Conservation (phyloP, 2,888 invertebrate species). For the Junonia oenone region DNA sequence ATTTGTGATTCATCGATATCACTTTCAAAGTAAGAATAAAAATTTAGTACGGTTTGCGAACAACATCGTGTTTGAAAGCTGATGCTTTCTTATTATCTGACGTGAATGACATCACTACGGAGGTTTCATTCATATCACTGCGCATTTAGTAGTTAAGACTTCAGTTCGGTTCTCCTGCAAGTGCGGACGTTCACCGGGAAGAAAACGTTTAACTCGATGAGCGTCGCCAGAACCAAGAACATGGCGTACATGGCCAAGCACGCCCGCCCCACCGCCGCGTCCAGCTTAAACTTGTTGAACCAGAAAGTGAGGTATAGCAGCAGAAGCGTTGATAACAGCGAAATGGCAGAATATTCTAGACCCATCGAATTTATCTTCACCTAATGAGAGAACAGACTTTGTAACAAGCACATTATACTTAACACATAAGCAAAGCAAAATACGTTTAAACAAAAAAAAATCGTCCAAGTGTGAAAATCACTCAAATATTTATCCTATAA, state of each 20-base stretch:
- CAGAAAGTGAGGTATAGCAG: slow-evolving; percentile 91
- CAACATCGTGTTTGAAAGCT: slow-evolving; percentile 4
- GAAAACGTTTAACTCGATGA: slow-evolving; percentile 96
- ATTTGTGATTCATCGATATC: slow-evolving; percentile 3
- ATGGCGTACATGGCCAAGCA: slow-evolving; percentile 92
- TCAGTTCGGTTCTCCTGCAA: slow-evolving; percentile 82
- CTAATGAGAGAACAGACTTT: slow-evolving; percentile 51
- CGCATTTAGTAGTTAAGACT: slow-evolving; percentile 40
- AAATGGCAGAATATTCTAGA: slow-evolving; percentile 93
- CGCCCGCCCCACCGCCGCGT: slow-evolving; percentile 90
- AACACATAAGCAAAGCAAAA: slow-evolving; percentile 13
- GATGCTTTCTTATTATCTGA: neutral
- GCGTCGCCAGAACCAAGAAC: slow-evolving; percentile 91
- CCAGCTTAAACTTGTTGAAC: slow-evolving; percentile 92
- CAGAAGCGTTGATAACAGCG: slow-evolving; percentile 90
- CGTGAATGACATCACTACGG: slow-evolving; percentile 19
- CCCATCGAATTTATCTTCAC: slow-evolving; percentile 94
- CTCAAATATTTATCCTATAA: neutral
- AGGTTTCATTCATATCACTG: slow-evolving; percentile 13
- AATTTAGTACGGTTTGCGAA: slow-evolving; percentile 5
- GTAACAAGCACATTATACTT: slow-evolving; percentile 29
- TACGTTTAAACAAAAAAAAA: neutral
- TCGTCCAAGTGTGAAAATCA: slow-evolving; percentile 22
- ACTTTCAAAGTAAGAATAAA: slow-evolving; percentile 4
- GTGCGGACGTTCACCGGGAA: slow-evolving; percentile 93